Conservation (phyloP, 2,888 invertebrate genomes). For the Ornithoptera priamus region DNA sequence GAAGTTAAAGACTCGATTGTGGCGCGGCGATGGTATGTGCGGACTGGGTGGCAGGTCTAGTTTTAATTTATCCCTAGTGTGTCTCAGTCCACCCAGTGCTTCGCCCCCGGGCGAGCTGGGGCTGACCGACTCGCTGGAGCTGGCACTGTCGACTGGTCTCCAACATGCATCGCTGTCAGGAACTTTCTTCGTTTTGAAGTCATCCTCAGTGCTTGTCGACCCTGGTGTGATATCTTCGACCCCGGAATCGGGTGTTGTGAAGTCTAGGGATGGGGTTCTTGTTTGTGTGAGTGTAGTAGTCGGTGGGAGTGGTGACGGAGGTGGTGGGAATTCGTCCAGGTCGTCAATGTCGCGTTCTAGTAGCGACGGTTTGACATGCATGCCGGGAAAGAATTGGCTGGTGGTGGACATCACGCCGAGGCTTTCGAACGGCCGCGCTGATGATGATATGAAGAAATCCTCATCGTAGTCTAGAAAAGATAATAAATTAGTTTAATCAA, state of each 20-base stretch:
- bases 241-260: constrained; percentile 82
- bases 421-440: constrained; percentile 85
- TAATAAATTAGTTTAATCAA: neutral
- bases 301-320: constrained; percentile 39
- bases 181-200: constrained; percentile 52
- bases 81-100: constrained; percentile 84
- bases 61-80: constrained; percentile 85
- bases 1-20: constrained; percentile 69
- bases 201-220: constrained; percentile 57
- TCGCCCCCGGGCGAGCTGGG: constrained; percentile 68
- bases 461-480: constrained; percentile 77
- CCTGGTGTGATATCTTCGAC: constrained; percentile 82
- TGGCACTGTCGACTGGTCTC: constrained; percentile 61
- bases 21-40: constrained; percentile 64
- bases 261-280: constrained; percentile 63
- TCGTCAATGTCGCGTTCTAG: constrained; percentile 50
- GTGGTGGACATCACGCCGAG: constrained; percentile 75
- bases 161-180: constrained; percentile 46
- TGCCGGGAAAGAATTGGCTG: constrained; percentile 87
- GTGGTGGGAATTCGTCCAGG: constrained; percentile 46
- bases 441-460: constrained; percentile 87
- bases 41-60: constrained; percentile 84
- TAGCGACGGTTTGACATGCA: constrained; percentile 59
- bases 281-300: constrained; percentile 40
- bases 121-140: constrained; percentile 70